phyloP scores from a whole-genome alignment of 2,888 invertebrate genomes.

The Trissolcus japonicus region DNA sequence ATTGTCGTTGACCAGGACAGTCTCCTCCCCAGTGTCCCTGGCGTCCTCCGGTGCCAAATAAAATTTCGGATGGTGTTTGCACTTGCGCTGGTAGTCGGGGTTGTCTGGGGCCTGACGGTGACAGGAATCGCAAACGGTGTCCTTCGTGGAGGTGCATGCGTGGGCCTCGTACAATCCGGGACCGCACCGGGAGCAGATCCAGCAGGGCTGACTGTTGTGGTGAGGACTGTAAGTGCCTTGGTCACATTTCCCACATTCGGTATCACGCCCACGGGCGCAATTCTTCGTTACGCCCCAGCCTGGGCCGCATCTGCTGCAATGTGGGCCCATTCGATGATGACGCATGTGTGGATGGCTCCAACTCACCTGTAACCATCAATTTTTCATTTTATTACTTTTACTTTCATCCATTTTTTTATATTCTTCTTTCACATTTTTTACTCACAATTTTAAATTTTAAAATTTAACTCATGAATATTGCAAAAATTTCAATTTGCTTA shows the following conservation, averaged over 20 bases:
- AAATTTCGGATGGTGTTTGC: constrained; percentile 63
- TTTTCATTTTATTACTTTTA: constrained; percentile 1
- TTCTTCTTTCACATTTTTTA: too few species aligned
- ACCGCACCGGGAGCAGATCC: constrained; percentile 76
- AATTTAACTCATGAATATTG: too few species aligned
- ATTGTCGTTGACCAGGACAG: constrained; percentile 69
- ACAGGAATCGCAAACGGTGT: constrained; percentile 76
- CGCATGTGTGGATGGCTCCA: constrained; percentile 70
- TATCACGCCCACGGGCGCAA: constrained; percentile 71
- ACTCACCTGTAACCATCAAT: constrained; percentile 64
- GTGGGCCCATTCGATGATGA: constrained; percentile 69
- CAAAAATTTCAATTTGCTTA: too few species aligned
- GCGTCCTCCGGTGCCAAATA: constrained; percentile 74
- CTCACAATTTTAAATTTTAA: too few species aligned
- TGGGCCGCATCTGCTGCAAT: constrained; percentile 75
- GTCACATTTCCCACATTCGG: constrained; percentile 72
- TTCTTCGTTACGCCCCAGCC: constrained; percentile 73
- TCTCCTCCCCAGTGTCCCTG: constrained; percentile 70
- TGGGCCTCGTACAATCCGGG: constrained; percentile 76
- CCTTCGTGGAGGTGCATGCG: constrained; percentile 70
- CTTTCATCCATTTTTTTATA: too few species aligned
- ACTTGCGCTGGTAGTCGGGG: constrained; percentile 67
- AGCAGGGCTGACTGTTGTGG: constrained; percentile 74
- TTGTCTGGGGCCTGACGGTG: constrained; percentile 69
- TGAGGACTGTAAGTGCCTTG: constrained; percentile 74